A percentile compares a stretch with the other conserved stretches of the same genome.
These are phyloP conservation scores for Lathamus discolor DNA, from an alignment of 2,113 vertebrate species.

Conservation along the genomic window DNA sequence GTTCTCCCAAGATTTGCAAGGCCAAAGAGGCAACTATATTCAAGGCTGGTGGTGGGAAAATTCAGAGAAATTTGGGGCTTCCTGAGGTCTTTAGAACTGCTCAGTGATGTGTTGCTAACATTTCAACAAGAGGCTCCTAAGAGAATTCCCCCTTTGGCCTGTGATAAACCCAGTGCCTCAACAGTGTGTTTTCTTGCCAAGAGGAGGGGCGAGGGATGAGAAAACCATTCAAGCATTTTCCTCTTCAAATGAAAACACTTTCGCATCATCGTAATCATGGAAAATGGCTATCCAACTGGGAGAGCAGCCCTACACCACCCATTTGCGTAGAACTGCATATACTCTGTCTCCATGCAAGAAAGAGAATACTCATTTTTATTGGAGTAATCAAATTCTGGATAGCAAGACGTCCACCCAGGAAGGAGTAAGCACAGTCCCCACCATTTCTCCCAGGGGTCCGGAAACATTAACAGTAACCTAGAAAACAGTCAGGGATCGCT, in stretches of 20 bases:
- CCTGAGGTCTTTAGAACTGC: constrained; percentile 23
- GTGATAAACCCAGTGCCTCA: constrained; percentile 50
- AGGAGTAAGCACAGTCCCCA: background rate
- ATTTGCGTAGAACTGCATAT: background rate
- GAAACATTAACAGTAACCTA: background rate
- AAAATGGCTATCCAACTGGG: background rate
- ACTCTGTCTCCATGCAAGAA: background rate
- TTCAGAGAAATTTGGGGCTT: constrained; percentile 23
- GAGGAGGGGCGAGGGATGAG: constrained; percentile 30
- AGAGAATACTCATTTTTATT: background rate
- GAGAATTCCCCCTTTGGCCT: constrained; percentile 46
- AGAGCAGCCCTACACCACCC: background rate
- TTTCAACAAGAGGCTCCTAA: constrained; percentile 38
- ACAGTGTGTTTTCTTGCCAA: background rate
- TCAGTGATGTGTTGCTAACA: constrained; percentile 58
- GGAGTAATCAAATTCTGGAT: background rate
- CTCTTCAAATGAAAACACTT: constrained; percentile 47
- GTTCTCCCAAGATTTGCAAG: constrained; percentile 1
- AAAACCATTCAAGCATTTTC: constrained; percentile 43
- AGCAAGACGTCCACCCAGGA: background rate
- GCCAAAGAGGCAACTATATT: constrained; percentile 3
- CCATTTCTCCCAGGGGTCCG: background rate
- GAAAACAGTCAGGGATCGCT: background rate
- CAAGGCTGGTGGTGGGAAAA: constrained; percentile 37
- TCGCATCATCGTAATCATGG: constrained; percentile 6